Evolutionary conservation across 2,113 vertebrate genomes (phyloP), one percentile per base, ranked within the genome.

Genomic region (Pseudorhombus dupliciocellatus): DNA sequence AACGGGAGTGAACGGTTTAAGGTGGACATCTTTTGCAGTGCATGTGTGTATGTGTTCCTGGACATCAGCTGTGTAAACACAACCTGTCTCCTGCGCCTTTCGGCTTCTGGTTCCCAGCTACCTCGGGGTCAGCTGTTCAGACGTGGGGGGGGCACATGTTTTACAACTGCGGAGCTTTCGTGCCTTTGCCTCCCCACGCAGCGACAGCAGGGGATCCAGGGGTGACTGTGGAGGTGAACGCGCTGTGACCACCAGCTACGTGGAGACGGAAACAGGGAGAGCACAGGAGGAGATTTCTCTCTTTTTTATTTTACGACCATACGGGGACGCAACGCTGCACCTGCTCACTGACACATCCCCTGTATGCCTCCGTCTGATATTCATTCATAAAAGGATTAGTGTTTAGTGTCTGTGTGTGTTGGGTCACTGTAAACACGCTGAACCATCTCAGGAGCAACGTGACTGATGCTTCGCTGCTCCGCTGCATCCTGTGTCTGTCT

Each of bases 141-240:
- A 37, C n/a, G 34, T 30, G 63, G 55, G 21, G 63, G 55, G 84
- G 84, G 82, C 79, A 82, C 64, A 11, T 77, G 84, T 80, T 91
- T 91, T 82, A 89, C 83, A 82, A 40, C 71, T 52, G 24, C 4
- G 55, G 30, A 57, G 57, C 31, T 48, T 75, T 66, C 42, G 34
- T 75, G 76, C 66, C 20, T 25, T 70, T 70, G 82, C 63, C 34
- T 70, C 40, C 40, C 46, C 59, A 58, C 20, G 0, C n/a, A 15
- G 53, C 24, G 61, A 73, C 80, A 77, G 80, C 80, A 56, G 85
- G 85, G 54, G 76, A 55, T 75, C 65, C 58, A 31, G n/a, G 52
- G 61, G 54, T 24, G 59, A 50, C 56, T 30, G 24, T 58, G 64
- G 64, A 73, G n/a, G 63, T 0, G 65, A 77, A 72, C 70, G 53